Conservation (phyloP, 2,888 invertebrate species). For the Pheosia gnoma region DNA sequence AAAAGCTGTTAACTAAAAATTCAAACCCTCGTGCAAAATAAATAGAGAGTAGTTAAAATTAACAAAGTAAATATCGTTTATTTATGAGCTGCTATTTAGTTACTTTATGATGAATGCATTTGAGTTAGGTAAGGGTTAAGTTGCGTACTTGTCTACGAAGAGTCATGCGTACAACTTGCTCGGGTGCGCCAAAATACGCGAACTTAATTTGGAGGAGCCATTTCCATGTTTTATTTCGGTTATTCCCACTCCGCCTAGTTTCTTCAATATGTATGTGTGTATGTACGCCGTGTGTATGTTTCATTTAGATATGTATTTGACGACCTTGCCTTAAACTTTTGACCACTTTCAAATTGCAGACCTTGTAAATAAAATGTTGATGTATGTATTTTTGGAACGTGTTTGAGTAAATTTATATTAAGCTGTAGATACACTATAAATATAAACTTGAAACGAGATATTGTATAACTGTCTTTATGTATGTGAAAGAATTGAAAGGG, state of each 20-base stretch:
- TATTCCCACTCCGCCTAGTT: slow-evolving; percentile 70
- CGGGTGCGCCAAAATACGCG: background rate
- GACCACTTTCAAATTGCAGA: slow-evolving; percentile 24
- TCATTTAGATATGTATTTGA: background rate
- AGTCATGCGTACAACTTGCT: background rate
- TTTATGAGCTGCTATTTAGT: background rate
- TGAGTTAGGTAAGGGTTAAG: too few species aligned
- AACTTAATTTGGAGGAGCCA: slow-evolving; percentile 35
- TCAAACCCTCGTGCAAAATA: too few species aligned
- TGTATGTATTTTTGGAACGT: slow-evolving; percentile 47
- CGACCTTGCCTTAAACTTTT: slow-evolving; percentile 41
- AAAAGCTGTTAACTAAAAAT: too few species aligned
- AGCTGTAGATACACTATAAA: background rate
- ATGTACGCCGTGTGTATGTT: slow-evolving; percentile 11
- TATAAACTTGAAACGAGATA: background rate
- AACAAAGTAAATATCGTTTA: too few species aligned
- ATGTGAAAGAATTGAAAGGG: background rate
- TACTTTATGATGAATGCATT: slow-evolving; percentile 1
- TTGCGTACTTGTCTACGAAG: background rate
- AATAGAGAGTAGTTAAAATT: too few species aligned
- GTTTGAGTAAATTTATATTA: slow-evolving; percentile 15
- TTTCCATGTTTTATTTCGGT: slow-evolving; percentile 53
- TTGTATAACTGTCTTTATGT: background rate
- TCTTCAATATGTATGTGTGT: slow-evolving; percentile 25
- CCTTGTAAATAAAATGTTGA: slow-evolving; percentile 37